Evolutionary conservation across 2,888 invertebrate genomes (phyloP).

Genomic region (Atrina japonica): DNA sequence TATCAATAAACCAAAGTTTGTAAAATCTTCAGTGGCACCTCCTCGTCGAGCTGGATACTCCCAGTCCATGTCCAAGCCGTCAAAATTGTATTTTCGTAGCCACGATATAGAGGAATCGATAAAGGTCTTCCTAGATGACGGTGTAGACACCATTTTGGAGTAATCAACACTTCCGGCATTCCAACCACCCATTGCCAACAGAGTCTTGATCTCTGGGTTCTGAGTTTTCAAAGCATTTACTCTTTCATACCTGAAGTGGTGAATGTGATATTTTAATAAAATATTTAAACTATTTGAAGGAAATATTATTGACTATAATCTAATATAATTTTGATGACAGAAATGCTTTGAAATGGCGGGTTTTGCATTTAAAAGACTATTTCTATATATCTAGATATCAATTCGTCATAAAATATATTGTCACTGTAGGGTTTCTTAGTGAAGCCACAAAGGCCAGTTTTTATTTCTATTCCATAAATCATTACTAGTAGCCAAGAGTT

Average conservation of each 20-base stretch:
- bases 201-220: conserved; percentile 67
- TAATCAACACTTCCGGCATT: conserved; percentile 65
- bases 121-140: conserved; percentile 56
- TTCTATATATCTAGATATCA: no score
- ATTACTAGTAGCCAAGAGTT: no score
- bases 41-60: conserved; percentile 74
- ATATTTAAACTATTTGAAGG: no score
- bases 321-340: no score
- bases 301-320: no score
- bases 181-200: conserved; percentile 78
- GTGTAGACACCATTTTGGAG: conserved; percentile 63
- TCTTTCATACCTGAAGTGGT: conserved; percentile 60
- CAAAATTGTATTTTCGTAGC: conserved; percentile 64
- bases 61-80: conserved; percentile 77
- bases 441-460: no score
- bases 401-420: no score
- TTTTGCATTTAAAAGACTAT: no score
- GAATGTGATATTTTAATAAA: no score
- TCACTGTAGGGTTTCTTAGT: no score
- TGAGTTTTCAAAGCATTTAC: conserved; percentile 63
- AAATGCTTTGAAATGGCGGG: no score
- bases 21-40: conserved; percentile 66
- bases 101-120: conserved; percentile 63
- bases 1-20: conserved; percentile 57
- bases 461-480: no score